Conservation (phyloP, 2,888 invertebrate species). For the Zelleria hepariella region DNA sequence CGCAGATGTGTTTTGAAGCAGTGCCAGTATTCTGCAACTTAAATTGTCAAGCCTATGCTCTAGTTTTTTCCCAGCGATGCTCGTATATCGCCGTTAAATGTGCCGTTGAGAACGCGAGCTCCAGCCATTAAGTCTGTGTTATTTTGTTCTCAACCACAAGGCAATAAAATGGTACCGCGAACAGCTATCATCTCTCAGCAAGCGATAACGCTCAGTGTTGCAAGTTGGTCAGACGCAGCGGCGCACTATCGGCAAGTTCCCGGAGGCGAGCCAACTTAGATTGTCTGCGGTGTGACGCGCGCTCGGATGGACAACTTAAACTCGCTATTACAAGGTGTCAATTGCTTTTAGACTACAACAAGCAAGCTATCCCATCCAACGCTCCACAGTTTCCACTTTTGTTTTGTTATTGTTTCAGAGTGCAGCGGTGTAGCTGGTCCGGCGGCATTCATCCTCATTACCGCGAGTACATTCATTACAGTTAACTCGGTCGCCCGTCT, state of each 20-base stretch:
- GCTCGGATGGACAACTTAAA: background rate
- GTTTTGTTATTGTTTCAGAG: background rate
- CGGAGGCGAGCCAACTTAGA: background rate
- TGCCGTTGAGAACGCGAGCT: background rate
- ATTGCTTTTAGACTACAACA: background rate
- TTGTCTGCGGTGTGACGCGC: background rate
- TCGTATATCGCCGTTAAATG: background rate
- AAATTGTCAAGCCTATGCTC: background rate
- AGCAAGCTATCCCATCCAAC: too few relatives aligned
- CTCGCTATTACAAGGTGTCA: background rate
- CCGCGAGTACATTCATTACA: background rate
- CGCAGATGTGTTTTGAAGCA: slow-evolving; percentile 14
- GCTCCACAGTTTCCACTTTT: background rate
- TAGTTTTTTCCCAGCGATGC: background rate
- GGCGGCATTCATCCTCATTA: background rate
- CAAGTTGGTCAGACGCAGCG: background rate
- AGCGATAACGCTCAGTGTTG: background rate
- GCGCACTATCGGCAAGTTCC: background rate
- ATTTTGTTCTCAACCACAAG: too few relatives aligned
- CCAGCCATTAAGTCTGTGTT: background rate
- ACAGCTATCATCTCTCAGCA: too few relatives aligned
- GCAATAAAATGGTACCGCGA: too few relatives aligned
- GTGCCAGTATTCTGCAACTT: slow-evolving; percentile 13
- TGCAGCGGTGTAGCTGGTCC: background rate
- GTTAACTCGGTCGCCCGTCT: background rate